Percentiles rank a stretch among this genome's conserved stretches.
phyloP scores from a whole-genome alignment of 2,113 vertebrate genomes.

The Sakesphorus luctuosus region DNA sequence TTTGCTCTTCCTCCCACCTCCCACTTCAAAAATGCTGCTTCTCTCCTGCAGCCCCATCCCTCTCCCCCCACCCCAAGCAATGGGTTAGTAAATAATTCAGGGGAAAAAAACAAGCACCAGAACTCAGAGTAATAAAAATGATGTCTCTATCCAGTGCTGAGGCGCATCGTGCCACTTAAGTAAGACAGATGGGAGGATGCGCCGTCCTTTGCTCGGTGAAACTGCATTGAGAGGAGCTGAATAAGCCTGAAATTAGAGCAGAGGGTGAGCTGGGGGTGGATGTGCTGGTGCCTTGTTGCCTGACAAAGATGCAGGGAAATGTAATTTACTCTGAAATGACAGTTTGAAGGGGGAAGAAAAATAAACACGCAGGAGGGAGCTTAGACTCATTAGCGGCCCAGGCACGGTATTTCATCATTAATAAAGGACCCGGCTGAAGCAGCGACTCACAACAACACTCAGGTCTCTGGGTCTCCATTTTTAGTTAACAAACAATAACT shows the following conservation, averaged over 20 bases:
- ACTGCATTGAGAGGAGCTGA: slow-evolving; percentile 74
- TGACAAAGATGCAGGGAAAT: slow-evolving; percentile 71
- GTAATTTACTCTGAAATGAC: slow-evolving; percentile 71
- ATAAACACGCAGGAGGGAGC: slow-evolving; percentile 73
- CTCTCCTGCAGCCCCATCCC: background rate
- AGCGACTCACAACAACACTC: background rate
- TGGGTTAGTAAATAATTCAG: slow-evolving; percentile 73
- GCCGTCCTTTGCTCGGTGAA: slow-evolving; percentile 50
- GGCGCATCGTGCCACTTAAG: slow-evolving; percentile 67
- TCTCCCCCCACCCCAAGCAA: background rate
- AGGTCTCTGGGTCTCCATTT: background rate
- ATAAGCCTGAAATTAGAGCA: slow-evolving; percentile 65
- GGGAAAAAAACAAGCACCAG: slow-evolving; percentile 23
- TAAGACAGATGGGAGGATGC: slow-evolving; percentile 79
- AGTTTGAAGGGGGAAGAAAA: slow-evolving; percentile 64
- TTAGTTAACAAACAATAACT: background rate
- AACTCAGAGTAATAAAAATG: slow-evolving; percentile 68
- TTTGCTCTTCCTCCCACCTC: background rate
- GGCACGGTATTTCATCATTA: slow-evolving; percentile 71
- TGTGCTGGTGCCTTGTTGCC: slow-evolving; percentile 42
- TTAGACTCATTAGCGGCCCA: slow-evolving; percentile 72
- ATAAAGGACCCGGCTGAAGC: slow-evolving; percentile 36
- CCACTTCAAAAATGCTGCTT: background rate
- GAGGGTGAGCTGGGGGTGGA: slow-evolving; percentile 55
- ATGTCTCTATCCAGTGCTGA: slow-evolving; percentile 75